Evolutionary conservation across 2,888 invertebrate species (phyloP).

Genomic region (Drosophila rellima): DNA sequence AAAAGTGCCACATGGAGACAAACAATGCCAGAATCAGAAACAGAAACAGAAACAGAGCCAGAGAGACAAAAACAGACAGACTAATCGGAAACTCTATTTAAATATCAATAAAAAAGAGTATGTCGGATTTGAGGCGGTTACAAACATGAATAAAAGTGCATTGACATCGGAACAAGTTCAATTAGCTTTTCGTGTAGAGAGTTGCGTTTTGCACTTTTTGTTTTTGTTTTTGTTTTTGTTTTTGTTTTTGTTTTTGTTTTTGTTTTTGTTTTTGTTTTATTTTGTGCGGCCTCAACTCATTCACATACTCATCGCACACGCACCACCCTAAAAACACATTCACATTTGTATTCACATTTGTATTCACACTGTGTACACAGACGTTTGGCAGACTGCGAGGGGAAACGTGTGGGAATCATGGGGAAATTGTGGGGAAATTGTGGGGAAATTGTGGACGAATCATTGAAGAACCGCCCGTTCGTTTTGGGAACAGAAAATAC

Average conservation of each 20-base stretch:
- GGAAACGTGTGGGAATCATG: not conserved
- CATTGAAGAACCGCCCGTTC: too few relatives aligned
- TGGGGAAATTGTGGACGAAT: too few relatives aligned
- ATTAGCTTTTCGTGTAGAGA: conserved; percentile 53
- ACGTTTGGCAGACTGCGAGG: not conserved
- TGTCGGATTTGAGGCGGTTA: conserved; percentile 6
- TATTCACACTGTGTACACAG: conserved; percentile 8
- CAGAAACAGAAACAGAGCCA: not conserved
- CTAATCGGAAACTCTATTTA: conserved; percentile 43
- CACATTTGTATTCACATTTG: conserved; percentile 10
- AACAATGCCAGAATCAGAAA: conserved; percentile 12
- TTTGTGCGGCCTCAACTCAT: conserved; percentile 22
- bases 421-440: not conserved
- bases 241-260: not conserved
- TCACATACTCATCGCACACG: not conserved
- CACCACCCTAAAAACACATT: not conserved
- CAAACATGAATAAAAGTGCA: conserved; percentile 46
- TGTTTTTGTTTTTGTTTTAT: conserved; percentile 23
- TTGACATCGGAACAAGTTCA: conserved; percentile 57
- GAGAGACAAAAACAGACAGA: conserved; percentile 3
- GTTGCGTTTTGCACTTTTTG: conserved; percentile 4
- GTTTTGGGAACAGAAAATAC: conserved; percentile 2
- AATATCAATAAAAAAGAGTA: conserved; percentile 45
- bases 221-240: conserved; percentile 5
- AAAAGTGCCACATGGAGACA: not conserved